Conservation (phyloP, 1,140 invertebrate genomes). For the Drosophila punjabiensis region DNA sequence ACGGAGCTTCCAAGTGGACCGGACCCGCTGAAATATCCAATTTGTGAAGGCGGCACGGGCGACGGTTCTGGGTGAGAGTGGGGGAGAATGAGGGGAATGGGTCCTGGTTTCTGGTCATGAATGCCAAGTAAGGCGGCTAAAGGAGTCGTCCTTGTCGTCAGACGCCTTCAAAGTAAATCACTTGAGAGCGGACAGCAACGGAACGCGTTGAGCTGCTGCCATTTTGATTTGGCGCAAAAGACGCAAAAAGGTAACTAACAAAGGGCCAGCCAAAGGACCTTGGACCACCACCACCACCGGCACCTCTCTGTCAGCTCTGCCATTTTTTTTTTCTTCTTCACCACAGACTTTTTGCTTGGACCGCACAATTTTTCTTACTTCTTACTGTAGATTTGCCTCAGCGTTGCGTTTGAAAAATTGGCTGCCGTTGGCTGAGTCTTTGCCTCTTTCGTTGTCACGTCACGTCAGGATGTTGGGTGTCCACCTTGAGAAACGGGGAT, state of each 20-base stretch:
- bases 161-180: constrained; percentile 74
- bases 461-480: constrained; percentile 53
- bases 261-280: constrained; percentile 61
- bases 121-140: constrained; percentile 78
- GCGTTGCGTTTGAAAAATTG: constrained; percentile 75
- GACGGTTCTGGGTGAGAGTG: background rate
- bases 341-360: constrained; percentile 59
- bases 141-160: constrained; percentile 69
- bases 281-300: constrained; percentile 12
- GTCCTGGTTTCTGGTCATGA: constrained; percentile 60
- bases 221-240: constrained; percentile 79
- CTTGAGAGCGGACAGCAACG: constrained; percentile 60
- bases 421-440: constrained; percentile 48
- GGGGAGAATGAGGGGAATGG: background rate
- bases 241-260: constrained; percentile 81
- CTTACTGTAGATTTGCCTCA: constrained; percentile 50
- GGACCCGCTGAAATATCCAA: constrained; percentile 66
- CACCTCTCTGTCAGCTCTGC: background rate
- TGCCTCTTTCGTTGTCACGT: constrained; percentile 64
- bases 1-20: constrained; percentile 46
- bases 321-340: constrained; percentile 7
- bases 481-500: constrained; percentile 33
- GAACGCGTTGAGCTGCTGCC: constrained; percentile 69
- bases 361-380: constrained; percentile 82
- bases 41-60: constrained; percentile 52